phyloP scores from a whole-genome alignment of 2,113 vertebrate genomes.

The Alexandromys fortis region DNA sequence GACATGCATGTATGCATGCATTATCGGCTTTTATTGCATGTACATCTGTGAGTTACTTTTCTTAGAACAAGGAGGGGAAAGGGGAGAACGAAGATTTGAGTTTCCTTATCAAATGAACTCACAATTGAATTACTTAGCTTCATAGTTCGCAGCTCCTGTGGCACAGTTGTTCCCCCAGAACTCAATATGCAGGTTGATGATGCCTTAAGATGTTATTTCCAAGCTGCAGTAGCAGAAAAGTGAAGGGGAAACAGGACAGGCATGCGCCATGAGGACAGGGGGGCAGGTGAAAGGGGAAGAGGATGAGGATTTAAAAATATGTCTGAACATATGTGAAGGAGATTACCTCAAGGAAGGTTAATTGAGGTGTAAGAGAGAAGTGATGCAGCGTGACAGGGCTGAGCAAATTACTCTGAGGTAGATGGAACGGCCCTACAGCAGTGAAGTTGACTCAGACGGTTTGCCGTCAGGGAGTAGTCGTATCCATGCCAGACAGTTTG shows the following conservation, averaged over 20 bases:
- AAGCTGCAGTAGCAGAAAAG: not conserved
- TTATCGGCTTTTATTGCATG: not conserved
- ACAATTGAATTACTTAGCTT: not conserved
- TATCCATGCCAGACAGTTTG: conserved; percentile 56
- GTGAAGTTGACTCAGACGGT: not conserved
- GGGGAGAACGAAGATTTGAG: not conserved
- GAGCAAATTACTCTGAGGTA: not conserved
- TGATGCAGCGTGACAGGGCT: not conserved
- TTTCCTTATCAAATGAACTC: conserved; percentile 1
- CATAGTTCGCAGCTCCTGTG: not conserved
- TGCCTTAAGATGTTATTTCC: not conserved
- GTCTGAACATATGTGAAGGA: not conserved
- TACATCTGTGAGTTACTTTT: not conserved
- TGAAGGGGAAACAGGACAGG: not conserved
- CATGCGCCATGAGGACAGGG: not conserved
- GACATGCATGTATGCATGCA: not conserved
- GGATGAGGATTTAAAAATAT: not conserved
- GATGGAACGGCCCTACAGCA: not conserved
- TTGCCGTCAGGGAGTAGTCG: conserved; percentile 48
- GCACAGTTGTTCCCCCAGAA: not conserved
- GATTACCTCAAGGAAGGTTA: not conserved
- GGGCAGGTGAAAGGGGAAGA: not conserved
- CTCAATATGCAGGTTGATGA: not conserved
- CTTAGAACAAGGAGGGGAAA: not conserved
- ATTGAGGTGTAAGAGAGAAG: not conserved